Evolutionary conservation across 2,797 vertebrate species (phyloP), one percentile per base, ranked within the genome.

Genomic region (Nyctibius grandis): DNA sequence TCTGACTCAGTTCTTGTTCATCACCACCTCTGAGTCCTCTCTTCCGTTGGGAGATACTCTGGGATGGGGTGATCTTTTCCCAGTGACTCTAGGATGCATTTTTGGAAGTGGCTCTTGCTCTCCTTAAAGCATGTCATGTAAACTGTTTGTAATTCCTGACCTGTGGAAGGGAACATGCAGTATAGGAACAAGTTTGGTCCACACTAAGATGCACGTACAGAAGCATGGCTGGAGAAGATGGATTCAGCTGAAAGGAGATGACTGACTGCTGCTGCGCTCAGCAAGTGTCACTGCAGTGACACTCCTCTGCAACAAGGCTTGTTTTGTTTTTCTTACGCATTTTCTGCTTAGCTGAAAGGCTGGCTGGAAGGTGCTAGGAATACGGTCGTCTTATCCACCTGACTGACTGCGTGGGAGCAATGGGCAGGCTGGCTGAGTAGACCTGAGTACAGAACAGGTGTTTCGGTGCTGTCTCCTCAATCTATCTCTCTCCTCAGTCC

Each of bases 191-290:
- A 56, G 42, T 38, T 21, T 38, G 4, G 7, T 60, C 42, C 20
- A 6, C 1, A 1, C 31, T 61, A 36, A 69, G 17, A 36, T 72
- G 15, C 15, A 33, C 0, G 1, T 57, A 34, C n/a, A 14, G 45
- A 88, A 78, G 25, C 34, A 15, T 12, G 44, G 28, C 44, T 51
- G 40, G 34, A 16, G 36, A 75, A 57, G 45, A 22, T 47, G 28
- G 22, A 56, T 36, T 75, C 61, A 60, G 38, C 10, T 67, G 51
- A 65, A 67, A 70, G 33, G 36, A 59, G 20, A 8, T 50, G 11
- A 38, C 16, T 81, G 50, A 34, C 20, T 59, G 8, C 11, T 74
- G 36, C 29, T 34, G 34, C 79, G 23, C 26, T 75, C 21, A 67
- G 48, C 20, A 74, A 36, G 40, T 47, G 20, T 59, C 1, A 0